These are phyloP conservation scores for Autographa gamma DNA, from an alignment of 2,888 invertebrate species.

Conservation along the genomic window DNA sequence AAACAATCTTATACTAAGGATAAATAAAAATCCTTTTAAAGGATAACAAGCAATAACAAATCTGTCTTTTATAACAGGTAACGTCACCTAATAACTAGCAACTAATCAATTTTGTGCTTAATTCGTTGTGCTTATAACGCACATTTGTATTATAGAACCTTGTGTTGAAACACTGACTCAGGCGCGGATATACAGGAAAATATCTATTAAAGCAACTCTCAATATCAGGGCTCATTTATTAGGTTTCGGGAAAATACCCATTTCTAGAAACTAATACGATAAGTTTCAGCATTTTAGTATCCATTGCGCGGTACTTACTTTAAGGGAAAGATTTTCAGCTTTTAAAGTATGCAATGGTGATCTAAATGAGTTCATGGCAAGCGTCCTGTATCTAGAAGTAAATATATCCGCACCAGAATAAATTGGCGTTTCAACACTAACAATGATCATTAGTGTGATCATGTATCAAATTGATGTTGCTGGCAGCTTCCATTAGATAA, in stretches of 20 bases:
- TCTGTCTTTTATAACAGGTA: constrained; percentile 84
- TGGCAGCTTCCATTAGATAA: constrained; percentile 29
- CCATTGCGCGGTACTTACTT: neutral
- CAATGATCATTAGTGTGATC: constrained; percentile 58
- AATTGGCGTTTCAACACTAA: constrained; percentile 42
- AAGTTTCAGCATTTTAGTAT: neutral
- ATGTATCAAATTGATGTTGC: constrained; percentile 64
- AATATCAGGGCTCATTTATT: neutral
- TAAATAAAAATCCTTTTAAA: constrained; percentile 84
- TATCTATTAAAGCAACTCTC: neutral
- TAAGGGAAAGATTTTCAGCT: neutral
- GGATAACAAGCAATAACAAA: constrained; percentile 87
- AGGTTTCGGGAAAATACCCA: neutral
- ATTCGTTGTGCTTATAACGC: constrained; percentile 77
- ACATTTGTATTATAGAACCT: constrained; percentile 57
- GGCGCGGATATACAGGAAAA: constrained; percentile 31
- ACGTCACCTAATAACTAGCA: constrained; percentile 76
- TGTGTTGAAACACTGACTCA: constrained; percentile 25
- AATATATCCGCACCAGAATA: constrained; percentile 43
- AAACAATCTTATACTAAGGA: constrained; percentile 80
- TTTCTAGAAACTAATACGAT: neutral
- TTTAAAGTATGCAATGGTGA: neutral
- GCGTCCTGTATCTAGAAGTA: neutral
- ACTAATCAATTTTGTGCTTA: constrained; percentile 75
- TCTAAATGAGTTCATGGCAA: neutral